Evolutionary conservation across 2,113 vertebrate species (phyloP).

Genomic region (Lipophrys pholis): DNA sequence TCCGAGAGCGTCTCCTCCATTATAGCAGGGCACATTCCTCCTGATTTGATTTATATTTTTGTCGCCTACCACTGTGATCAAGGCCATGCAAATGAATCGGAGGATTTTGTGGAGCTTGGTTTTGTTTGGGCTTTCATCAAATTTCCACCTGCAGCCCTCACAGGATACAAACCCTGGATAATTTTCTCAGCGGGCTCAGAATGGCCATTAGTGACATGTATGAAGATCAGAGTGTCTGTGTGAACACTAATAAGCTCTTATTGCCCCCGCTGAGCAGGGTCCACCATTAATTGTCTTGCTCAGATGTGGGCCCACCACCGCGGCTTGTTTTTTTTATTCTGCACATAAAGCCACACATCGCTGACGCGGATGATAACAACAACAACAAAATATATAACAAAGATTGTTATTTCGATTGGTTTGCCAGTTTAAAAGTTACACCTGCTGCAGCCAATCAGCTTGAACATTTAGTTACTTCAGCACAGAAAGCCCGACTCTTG

Average conservation of each 20-base stretch:
- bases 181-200: constrained; percentile 47
- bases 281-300: constrained; percentile 25
- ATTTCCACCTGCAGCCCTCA: constrained; percentile 20
- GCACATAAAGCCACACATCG: constrained; percentile 29
- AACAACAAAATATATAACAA: constrained; percentile 33
- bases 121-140: constrained; percentile 43
- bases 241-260: constrained; percentile 44
- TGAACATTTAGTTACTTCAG: constrained; percentile 32
- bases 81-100: constrained; percentile 34
- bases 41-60: constrained; percentile 44
- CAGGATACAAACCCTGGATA: constrained; percentile 27
- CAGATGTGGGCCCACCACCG: constrained; percentile 37
- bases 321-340: constrained; percentile 34
- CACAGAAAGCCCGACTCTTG: constrained; percentile 31
- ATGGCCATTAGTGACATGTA: constrained; percentile 24
- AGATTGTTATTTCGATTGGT: constrained; percentile 26
- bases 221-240: constrained; percentile 43
- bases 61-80: constrained; percentile 20
- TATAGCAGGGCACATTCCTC: constrained; percentile 17
- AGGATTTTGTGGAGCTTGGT: constrained; percentile 15
- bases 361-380: constrained; percentile 28
- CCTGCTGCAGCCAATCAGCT: constrained; percentile 50
- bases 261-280: constrained; percentile 33
- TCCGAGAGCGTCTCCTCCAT: constrained; percentile 5
- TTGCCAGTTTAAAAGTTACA: constrained; percentile 47